Evolutionary conservation across 2,888 invertebrate species (phyloP).

Genomic region (Heteromurus nitidus): DNA sequence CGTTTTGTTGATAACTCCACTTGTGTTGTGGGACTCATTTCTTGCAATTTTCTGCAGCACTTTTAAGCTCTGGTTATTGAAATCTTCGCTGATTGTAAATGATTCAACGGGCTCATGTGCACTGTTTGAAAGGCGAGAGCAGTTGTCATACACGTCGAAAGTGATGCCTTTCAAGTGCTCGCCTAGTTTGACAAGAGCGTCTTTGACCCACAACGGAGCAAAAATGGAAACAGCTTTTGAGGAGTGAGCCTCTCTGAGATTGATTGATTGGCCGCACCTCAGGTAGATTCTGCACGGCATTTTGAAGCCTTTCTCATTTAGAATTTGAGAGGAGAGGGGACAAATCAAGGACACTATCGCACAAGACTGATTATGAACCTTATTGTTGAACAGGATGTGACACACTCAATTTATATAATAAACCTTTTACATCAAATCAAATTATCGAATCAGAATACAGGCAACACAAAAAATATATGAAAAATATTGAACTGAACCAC

Average conservation of each 20-base stretch:
- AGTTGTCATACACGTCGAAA: constrained; percentile 44
- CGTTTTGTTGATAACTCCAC: constrained; percentile 50
- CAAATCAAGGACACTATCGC: too few relatives aligned
- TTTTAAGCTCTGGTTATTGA: constrained; percentile 43
- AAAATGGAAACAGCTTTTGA: constrained; percentile 46
- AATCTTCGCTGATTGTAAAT: constrained; percentile 49
- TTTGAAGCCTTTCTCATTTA: not conserved
- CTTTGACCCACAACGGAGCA: constrained; percentile 62
- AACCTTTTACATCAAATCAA: too few relatives aligned
- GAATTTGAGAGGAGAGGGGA: too few relatives aligned
- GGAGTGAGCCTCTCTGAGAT: not conserved
- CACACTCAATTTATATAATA: too few relatives aligned
- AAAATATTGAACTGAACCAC: too few relatives aligned
- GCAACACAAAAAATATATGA: too few relatives aligned
- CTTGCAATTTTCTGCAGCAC: constrained; percentile 54
- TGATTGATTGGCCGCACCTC: constrained; percentile 3
- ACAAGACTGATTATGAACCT: too few relatives aligned
- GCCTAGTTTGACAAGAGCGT: constrained; percentile 42
- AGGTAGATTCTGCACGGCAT: constrained; percentile 57
- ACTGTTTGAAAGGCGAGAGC: not conserved
- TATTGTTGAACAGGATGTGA: too few relatives aligned
- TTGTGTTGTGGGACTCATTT: constrained; percentile 56
- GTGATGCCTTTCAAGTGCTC: constrained; percentile 18
- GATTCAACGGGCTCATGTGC: constrained; percentile 7
- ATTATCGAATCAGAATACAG: too few relatives aligned